Base-by-base conservation (phyloP, 2,797 vertebrate species). In the Fratercula arctica region DNA sequence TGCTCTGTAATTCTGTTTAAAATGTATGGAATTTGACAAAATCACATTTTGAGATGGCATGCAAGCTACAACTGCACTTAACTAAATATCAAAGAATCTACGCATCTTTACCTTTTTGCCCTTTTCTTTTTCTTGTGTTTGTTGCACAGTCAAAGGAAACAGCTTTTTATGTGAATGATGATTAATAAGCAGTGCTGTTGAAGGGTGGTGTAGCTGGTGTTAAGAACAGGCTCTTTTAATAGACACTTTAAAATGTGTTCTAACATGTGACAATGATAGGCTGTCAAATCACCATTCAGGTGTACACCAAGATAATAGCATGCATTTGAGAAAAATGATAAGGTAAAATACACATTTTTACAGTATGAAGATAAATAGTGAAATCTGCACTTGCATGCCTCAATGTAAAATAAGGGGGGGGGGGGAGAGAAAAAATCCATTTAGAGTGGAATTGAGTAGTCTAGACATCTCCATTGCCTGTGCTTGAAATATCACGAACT, bases 211-310 rank as follows among this genome's bases (percentile, higher is more conserved):
- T 90, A 89, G 87, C 69, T 93, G 76, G 80, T 95, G 91, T 88
- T 96, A 95, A 87, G 91, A 95, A 80, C 81, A 97, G 84, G 31
- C 33, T 85, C 70, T 75, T 94, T 78, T 95, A 96, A 97, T 64
- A 95, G 96, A 87, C 85, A 91, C 45, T 95, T 95, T 91, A 90
- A 95, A 97, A 97, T 97, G 87, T 74, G 96, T 97, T 96, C 92
- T 90, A 94, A 95, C 96, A 97, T 90, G 97, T 90, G 94, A 95
- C 97, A 97, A 97, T 97, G 93, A 97, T 75, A 96, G 95, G 96
- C 94, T 97, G 97, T 97, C 97, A 97, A 91, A 60, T 51, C 84
- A 73, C 79, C 43, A 76, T 87, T 97, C 89, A 94, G 83, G 96
- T 93, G 89, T 89, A 96, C 85, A 93, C 73, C 4, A 13, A 92